Percentiles rank a stretch among this genome's conserved stretches.
Evolutionary conservation across 2,888 invertebrate genomes (phyloP).

Genomic region (Microctonus aethiopoides): DNA sequence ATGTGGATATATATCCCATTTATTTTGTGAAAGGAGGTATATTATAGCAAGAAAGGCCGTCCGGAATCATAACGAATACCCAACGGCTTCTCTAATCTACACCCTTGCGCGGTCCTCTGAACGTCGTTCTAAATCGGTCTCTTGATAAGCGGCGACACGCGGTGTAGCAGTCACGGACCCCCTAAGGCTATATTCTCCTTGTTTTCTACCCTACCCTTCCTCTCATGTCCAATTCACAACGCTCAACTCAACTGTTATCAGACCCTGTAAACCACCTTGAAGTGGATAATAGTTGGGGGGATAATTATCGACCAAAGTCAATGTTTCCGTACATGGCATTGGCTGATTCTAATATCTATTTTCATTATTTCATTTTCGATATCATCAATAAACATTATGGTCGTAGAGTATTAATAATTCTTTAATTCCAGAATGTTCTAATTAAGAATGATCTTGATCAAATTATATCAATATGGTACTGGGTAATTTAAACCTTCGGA

Average conservation of each 20-base stretch:
- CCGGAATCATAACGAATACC: slow-evolving; percentile 32
- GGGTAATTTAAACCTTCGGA: not conserved
- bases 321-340: not conserved
- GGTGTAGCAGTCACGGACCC: slow-evolving; percentile 31
- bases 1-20: not conserved
- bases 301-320: slow-evolving; percentile 32
- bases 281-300: slow-evolving; percentile 33
- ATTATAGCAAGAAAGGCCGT: slow-evolving; percentile 2
- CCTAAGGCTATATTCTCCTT: slow-evolving; percentile 9
- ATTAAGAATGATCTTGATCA: not conserved
- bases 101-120: slow-evolving; percentile 18
- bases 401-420: not conserved
- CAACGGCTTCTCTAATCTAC: slow-evolving; percentile 31
- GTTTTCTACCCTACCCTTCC: not conserved
- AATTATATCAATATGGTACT: not conserved
- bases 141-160: slow-evolving; percentile 40
- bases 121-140: slow-evolving; percentile 41
- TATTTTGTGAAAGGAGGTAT: not conserved
- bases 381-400: not conserved
- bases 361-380: not conserved
- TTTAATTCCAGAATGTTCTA: not conserved
- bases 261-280: slow-evolving; percentile 18
- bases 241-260: slow-evolving; percentile 19
- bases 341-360: not conserved
- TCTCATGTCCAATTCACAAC: not conserved